Evolutionary conservation across 2,888 invertebrate genomes (phyloP).

Genomic region (Teinopalpus imperialis): DNA sequence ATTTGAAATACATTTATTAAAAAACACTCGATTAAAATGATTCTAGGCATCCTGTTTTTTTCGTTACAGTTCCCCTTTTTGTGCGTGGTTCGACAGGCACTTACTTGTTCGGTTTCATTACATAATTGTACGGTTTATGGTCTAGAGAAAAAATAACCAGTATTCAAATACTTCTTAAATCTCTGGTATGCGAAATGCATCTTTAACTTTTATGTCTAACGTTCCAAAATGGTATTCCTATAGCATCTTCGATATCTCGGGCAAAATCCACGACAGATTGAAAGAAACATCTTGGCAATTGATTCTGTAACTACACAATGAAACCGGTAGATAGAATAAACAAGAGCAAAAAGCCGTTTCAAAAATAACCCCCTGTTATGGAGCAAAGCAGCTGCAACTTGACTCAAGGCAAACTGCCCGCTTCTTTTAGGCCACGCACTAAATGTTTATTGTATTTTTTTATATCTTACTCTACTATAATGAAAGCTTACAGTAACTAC

Average conservation of each 20-base stretch:
- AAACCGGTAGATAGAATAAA: constrained; percentile 65
- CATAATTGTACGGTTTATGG: background rate
- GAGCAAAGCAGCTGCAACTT: constrained; percentile 59
- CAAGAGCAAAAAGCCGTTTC: constrained; percentile 61
- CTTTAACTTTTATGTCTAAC: background rate
- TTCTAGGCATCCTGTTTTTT: too few species aligned
- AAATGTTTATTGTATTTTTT: constrained; percentile 59
- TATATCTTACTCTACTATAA: constrained; percentile 21
- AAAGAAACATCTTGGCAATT: constrained; percentile 14
- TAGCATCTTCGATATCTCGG: background rate
- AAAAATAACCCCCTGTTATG: constrained; percentile 65
- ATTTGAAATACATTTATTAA: too few species aligned
- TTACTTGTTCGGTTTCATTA: constrained; percentile 2
- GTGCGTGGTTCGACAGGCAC: background rate
- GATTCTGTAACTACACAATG: constrained; percentile 51
- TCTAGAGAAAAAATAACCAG: background rate
- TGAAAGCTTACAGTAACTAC: constrained; percentile 1
- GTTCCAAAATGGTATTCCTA: background rate
- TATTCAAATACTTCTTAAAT: background rate
- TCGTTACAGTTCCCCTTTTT: too few species aligned
- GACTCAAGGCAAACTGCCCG: constrained; percentile 72
- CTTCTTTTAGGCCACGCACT: constrained; percentile 48
- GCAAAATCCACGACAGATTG: constrained; percentile 6
- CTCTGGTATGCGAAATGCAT: background rate
- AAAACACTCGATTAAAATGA: too few species aligned